Evolutionary conservation across 1,140 invertebrate genomes (phyloP).

Genomic region (Venustaconcha ellipsiformis): DNA sequence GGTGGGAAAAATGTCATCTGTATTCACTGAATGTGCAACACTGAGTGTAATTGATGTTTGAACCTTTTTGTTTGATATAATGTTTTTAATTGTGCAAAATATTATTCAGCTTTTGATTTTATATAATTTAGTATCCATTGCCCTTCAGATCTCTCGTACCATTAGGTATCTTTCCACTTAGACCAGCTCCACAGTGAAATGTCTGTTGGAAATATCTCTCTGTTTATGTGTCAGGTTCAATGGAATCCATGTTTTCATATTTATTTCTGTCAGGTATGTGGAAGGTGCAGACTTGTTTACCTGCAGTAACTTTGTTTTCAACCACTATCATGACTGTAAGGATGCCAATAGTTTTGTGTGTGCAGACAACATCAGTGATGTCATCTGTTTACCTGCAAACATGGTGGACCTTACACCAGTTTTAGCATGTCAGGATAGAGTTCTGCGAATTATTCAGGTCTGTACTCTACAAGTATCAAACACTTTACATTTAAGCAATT

Average conservation of each 20-base stretch:
- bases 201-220: neutral
- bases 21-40: too few species aligned
- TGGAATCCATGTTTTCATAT: too few species aligned
- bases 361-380: conserved; percentile 84
- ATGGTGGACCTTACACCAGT: conserved; percentile 76
- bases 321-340: conserved; percentile 86
- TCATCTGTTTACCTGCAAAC: conserved; percentile 78
- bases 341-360: conserved; percentile 84
- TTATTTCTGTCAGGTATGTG: conserved; percentile 75
- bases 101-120: too few species aligned
- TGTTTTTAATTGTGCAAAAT: too few species aligned
- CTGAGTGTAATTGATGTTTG: too few species aligned
- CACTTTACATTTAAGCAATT: neutral
- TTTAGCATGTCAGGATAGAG: conserved; percentile 81
- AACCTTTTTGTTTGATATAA: too few species aligned
- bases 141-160: neutral
- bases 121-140: too few species aligned
- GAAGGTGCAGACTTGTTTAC: conserved; percentile 84
- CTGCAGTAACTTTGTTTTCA: conserved; percentile 85
- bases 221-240: neutral
- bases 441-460: conserved; percentile 77
- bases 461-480: neutral
- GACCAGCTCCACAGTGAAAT: neutral
- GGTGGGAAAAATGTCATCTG: too few species aligned
- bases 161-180: neutral